phyloP scores from a whole-genome alignment of 2,113 vertebrate genomes.

The Scomber scombrus region DNA sequence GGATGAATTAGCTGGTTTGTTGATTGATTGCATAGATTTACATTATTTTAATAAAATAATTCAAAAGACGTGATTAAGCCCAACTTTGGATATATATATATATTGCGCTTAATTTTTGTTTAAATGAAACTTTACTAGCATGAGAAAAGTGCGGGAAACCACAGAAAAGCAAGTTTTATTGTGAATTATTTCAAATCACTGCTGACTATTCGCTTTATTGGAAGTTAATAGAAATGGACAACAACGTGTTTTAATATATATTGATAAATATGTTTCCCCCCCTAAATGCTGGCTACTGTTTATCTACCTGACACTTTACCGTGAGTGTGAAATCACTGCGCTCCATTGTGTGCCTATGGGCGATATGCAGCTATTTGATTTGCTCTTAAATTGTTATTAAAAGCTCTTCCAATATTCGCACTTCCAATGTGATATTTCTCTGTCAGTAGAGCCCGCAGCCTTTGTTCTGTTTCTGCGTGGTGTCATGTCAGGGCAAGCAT shows the following conservation, averaged over 20 bases:
- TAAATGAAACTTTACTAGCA: no score
- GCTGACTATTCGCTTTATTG: background rate
- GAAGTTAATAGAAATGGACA: background rate
- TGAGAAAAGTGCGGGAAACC: no score
- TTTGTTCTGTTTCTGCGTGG: slow-evolving; percentile 70
- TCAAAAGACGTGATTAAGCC: background rate
- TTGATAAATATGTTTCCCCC: background rate
- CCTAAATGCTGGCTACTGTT: background rate
- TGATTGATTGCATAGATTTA: background rate
- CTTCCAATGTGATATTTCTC: slow-evolving; percentile 60
- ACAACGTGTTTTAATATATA: no score
- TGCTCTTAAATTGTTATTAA: slow-evolving; percentile 70
- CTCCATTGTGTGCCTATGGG: slow-evolving; percentile 42
- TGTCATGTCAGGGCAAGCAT: slow-evolving; percentile 68
- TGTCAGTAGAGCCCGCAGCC: slow-evolving; percentile 36
- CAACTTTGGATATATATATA: no score
- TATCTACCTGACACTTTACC: background rate
- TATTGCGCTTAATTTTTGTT: no score
- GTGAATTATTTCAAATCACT: background rate
- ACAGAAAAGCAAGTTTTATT: background rate
- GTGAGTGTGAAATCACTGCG: background rate
- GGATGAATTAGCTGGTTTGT: no score
- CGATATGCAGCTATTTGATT: slow-evolving; percentile 66
- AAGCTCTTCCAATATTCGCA: slow-evolving; percentile 62
- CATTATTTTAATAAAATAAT: background rate